These are phyloP conservation scores for Caranx melampygus DNA, from an alignment of 2,113 vertebrate genomes.

Conservation along the genomic window DNA sequence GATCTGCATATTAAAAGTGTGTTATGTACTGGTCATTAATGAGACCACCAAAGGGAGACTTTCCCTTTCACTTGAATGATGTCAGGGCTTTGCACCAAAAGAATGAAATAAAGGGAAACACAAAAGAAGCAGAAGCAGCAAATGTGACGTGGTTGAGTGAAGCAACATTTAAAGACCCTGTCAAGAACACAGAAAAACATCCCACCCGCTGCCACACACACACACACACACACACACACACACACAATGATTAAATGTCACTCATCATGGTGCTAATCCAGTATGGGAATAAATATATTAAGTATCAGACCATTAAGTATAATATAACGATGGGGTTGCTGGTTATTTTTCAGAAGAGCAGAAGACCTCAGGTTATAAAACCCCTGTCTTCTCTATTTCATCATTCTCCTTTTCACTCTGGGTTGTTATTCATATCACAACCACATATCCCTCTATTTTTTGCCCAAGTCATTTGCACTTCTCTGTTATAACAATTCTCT, in stretches of 20 bases:
- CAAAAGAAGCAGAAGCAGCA: not conserved
- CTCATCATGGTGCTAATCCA: not conserved
- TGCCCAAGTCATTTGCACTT: not conserved
- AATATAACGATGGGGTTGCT: not conserved
- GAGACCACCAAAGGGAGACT: too few species aligned
- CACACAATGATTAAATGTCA: constrained; percentile 3
- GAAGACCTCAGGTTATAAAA: not conserved
- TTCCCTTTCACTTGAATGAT: too few species aligned
- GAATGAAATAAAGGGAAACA: not conserved
- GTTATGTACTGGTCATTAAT: not conserved
- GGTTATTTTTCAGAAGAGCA: not conserved
- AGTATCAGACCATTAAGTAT: not conserved
- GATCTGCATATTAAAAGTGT: not conserved
- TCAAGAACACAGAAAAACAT: not conserved
- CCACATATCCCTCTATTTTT: not conserved
- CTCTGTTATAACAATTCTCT: constrained; percentile 4
- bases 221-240: not conserved
- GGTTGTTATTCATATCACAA: not conserved
- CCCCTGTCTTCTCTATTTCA: too few species aligned
- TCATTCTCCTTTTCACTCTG: not conserved
- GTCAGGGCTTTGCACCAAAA: not conserved
- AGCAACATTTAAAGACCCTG: not conserved
- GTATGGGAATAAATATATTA: not conserved
- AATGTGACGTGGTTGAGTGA: constrained; percentile 10
- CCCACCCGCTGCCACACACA: not conserved